Evolutionary conservation across 2,113 vertebrate genomes (phyloP).

Genomic region (Odontesthes bonariensis): DNA sequence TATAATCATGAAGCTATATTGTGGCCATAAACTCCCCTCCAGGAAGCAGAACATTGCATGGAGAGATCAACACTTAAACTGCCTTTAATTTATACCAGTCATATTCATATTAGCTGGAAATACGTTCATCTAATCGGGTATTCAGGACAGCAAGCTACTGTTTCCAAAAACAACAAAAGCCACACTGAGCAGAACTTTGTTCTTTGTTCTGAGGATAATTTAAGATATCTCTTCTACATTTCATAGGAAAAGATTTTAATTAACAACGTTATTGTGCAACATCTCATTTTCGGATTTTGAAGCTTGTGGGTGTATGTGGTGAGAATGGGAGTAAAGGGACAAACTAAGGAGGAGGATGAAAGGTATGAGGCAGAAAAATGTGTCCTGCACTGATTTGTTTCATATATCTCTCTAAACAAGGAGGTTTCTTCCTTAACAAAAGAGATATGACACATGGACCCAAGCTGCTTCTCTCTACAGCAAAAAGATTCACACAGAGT

Average conservation of each 20-base stretch:
- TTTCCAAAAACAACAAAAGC: slow-evolving; percentile 64
- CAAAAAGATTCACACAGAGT: neutral
- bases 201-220: neutral
- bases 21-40: slow-evolving; percentile 7
- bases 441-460: slow-evolving; percentile 6
- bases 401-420: slow-evolving; percentile 40
- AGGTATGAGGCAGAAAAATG: slow-evolving; percentile 13
- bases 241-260: slow-evolving; percentile 45
- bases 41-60: slow-evolving; percentile 10
- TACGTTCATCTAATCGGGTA: slow-evolving; percentile 59
- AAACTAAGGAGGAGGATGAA: slow-evolving; percentile 36
- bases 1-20: slow-evolving; percentile 25
- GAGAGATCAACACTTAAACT: slow-evolving; percentile 39
- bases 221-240: neutral
- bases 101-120: slow-evolving; percentile 54
- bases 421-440: slow-evolving; percentile 13
- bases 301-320: slow-evolving; percentile 22
- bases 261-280: slow-evolving; percentile 41
- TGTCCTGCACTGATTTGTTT: slow-evolving; percentile 40
- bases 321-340: slow-evolving; percentile 46
- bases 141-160: slow-evolving; percentile 66
- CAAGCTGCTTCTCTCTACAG: neutral
- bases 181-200: slow-evolving; percentile 39
- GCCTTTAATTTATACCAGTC: slow-evolving; percentile 44
- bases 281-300: neutral